A percentile compares a stretch with the other conserved stretches of the same genome.
Conservation (phyloP, 2,888 invertebrate species). For the Phaonia tiefii region DNA sequence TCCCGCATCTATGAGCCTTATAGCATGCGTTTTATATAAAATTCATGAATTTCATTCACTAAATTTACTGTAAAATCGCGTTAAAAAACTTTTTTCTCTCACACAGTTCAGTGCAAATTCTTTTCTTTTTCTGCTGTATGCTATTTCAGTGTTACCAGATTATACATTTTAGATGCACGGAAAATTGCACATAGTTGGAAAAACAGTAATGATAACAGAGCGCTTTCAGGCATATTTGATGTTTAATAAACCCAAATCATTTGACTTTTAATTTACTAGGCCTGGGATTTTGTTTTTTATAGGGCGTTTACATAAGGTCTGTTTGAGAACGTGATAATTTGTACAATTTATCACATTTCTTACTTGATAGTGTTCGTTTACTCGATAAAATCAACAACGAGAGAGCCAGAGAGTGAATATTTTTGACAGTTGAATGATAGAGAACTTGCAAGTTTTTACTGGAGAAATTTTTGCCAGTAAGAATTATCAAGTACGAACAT, state of each 20-base stretch:
- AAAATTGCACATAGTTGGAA: conserved; percentile 26
- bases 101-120: conserved; percentile 56
- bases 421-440: too few relatives aligned
- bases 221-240: conserved; percentile 8
- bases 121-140: conserved; percentile 41
- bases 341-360: too few relatives aligned
- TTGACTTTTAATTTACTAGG: too few relatives aligned
- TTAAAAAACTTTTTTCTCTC: conserved; percentile 51
- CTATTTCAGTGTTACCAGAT: conserved; percentile 6
- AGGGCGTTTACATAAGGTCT: too few relatives aligned
- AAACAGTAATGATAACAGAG: not conserved
- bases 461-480: too few relatives aligned
- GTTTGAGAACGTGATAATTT: too few relatives aligned
- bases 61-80: conserved; percentile 38
- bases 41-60: conserved; percentile 56
- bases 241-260: conserved; percentile 7
- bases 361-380: too few relatives aligned
- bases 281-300: too few relatives aligned
- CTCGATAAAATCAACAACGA: too few relatives aligned
- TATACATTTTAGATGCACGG: not conserved
- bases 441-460: too few relatives aligned
- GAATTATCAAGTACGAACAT: too few relatives aligned
- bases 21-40: conserved; percentile 35
- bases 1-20: conserved; percentile 42
- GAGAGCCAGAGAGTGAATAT: too few relatives aligned